Evolutionary conservation across 2,888 invertebrate genomes (phyloP).

Genomic region (Cylindroiulus punctatus): DNA sequence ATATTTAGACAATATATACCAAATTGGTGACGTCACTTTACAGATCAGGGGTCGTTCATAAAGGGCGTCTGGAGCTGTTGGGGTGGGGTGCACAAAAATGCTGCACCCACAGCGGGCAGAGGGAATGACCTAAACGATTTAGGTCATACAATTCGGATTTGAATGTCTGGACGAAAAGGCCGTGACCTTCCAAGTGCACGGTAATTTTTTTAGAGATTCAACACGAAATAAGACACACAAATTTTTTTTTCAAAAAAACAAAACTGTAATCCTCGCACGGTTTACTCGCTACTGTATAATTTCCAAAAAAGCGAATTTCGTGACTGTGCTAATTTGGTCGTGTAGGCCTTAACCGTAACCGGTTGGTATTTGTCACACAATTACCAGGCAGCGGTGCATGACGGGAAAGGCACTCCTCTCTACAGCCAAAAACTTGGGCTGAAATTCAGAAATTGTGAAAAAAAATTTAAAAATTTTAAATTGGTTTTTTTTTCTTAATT

Average conservation of each 20-base stretch:
- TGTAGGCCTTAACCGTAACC: not conserved
- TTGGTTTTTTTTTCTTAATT: not conserved
- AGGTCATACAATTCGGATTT: not conserved
- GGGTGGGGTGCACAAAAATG: not conserved
- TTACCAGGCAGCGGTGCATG: not conserved
- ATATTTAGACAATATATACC: no score
- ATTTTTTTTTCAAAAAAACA: not conserved
- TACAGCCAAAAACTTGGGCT: not conserved
- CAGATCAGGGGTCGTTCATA: no score
- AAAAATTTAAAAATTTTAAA: no score
- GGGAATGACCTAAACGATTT: not conserved
- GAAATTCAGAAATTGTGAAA: no score
- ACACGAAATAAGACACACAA: no score
- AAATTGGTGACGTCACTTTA: no score
- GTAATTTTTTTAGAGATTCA: no score
- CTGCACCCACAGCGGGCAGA: not conserved
- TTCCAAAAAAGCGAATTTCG: not conserved
- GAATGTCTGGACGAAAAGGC: not conserved
- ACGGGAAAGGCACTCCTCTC: not conserved
- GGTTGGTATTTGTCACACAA: not conserved
- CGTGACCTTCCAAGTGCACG: constrained; percentile 1
- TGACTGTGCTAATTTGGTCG: not conserved
- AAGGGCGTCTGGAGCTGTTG: no score
- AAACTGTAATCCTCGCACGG: not conserved
- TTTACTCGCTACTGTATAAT: constrained; percentile 1